phyloP scores from a whole-genome alignment of 2,888 invertebrate genomes.

The Pomacea canaliculata region DNA sequence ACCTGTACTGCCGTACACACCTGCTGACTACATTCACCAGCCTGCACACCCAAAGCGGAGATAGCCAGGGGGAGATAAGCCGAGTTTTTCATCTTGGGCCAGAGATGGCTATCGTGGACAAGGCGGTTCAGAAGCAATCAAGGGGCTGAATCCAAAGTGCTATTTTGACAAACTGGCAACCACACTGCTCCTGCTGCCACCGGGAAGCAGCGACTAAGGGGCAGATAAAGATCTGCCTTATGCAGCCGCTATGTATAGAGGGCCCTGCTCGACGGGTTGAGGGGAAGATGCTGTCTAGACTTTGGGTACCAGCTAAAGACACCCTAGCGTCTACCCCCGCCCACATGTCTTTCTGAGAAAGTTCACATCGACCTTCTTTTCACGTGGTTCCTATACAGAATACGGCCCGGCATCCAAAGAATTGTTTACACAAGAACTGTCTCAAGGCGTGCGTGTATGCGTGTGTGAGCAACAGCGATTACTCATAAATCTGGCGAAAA shows the following conservation, averaged over 20 bases:
- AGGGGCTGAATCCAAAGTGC: slow-evolving; percentile 17
- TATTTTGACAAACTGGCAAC: slow-evolving; percentile 23
- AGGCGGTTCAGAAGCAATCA: slow-evolving; percentile 2
- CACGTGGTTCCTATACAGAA: too few species aligned
- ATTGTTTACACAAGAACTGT: too few species aligned
- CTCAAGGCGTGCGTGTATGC: too few species aligned
- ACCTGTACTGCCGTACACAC: slow-evolving; percentile 3
- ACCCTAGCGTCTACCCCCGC: too few species aligned
- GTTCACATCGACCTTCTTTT: too few species aligned
- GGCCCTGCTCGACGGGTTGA: background rate
- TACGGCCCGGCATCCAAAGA: too few species aligned
- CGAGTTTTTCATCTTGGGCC: slow-evolving; percentile 26
- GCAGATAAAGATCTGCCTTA: slow-evolving; percentile 9
- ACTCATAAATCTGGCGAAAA: too few species aligned
- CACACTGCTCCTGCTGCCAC: background rate
- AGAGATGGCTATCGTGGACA: slow-evolving; percentile 19
- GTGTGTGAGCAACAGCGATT: too few species aligned
- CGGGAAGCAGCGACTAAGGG: slow-evolving; percentile 1
- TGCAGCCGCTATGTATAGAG: background rate
- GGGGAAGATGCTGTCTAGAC: background rate
- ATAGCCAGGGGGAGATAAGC: slow-evolving; percentile 24
- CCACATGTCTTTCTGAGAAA: too few species aligned
- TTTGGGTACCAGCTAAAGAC: background rate
- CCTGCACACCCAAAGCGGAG: slow-evolving; percentile 8
- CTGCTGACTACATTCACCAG: slow-evolving; percentile 20